phyloP scores from a whole-genome alignment of 2,113 vertebrate genomes.

The Dicerorhinus sumatrensis region DNA sequence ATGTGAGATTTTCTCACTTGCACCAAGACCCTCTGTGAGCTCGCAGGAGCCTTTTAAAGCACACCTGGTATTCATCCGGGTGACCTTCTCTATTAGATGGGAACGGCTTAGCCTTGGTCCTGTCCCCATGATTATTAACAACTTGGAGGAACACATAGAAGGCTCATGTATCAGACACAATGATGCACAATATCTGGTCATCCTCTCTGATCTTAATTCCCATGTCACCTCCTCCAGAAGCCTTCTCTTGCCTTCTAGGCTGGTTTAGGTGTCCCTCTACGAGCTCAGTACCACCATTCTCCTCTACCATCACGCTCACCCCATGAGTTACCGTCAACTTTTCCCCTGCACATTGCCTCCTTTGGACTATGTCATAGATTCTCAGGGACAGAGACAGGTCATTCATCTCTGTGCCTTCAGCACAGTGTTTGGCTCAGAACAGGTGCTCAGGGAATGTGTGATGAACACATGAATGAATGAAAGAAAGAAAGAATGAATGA shows the following conservation, averaged over 20 bases:
- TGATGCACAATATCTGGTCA: background rate
- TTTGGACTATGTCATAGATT: background rate
- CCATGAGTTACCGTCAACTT: background rate
- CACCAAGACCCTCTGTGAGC: background rate
- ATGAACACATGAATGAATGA: background rate
- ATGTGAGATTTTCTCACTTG: no score
- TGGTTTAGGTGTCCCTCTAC: rapidly evolving
- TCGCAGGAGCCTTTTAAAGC: background rate
- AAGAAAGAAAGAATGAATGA: background rate
- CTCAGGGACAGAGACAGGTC: background rate
- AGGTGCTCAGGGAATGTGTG: background rate
- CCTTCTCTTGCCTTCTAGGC: background rate
- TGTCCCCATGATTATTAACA: background rate
- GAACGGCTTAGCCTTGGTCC: background rate
- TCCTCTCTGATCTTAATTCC: background rate
- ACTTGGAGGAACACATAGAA: background rate
- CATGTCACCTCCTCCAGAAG: background rate
- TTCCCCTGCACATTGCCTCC: background rate
- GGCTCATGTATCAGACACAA: background rate
- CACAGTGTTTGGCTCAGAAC: background rate
- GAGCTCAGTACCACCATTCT: rapidly evolving
- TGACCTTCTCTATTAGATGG: background rate
- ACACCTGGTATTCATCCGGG: rapidly evolving
- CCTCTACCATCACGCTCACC: background rate
- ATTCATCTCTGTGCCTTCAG: background rate